Base-by-base conservation (phyloP, 1,140 invertebrate species). In the Plectrocnemia conspersa region DNA sequence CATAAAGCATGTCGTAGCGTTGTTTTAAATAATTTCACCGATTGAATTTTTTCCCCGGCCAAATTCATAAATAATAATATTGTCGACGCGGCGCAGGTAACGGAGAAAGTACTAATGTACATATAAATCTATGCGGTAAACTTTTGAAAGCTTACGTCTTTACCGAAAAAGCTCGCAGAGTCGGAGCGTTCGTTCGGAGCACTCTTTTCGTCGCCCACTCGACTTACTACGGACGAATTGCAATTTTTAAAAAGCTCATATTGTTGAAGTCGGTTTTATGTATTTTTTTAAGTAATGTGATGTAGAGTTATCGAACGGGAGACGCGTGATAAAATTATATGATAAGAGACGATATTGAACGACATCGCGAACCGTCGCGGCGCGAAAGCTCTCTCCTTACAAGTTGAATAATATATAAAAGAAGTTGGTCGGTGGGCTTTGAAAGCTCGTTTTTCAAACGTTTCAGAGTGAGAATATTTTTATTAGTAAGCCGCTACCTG, bases 141-240 rank as follows among this genome's bases (percentile, higher is more conserved):
- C 59, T 61, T 61, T 58, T 61, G 59, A 61, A 61, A 61, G 59
- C 59, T 58, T 58, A 61, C 59, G 59, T 58, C 59, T 61, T 58
- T 58, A 55, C 59, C 58, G 54, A 61, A 52, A 60, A 61, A 61
- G 58, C 58, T 54, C 35, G 13, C 25, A n/a, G 36, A 29, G 23
- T 52, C 50, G 50, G 25, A 16, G 50, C 11, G 15, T n/a, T 23
- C 47, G 32, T 50, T 2, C 16, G 16, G 10, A 13, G 36, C 16
- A 40, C 9, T 15, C 16, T 40, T 40, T 2, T 2, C 3, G n/a
- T n/a, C n/a, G n/a, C n/a, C n/a, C n/a, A n/a, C n/a, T n/a, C n/a
- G n/a, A n/a, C n/a, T n/a, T n/a, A n/a, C n/a, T n/a, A n/a, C n/a
- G n/a, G n/a, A n/a, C n/a, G n/a, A n/a, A n/a, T n/a, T n/a, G n/a